These are phyloP conservation scores for Cotesia congregata DNA, from an alignment of 2,888 invertebrate species.

Conservation along the genomic window DNA sequence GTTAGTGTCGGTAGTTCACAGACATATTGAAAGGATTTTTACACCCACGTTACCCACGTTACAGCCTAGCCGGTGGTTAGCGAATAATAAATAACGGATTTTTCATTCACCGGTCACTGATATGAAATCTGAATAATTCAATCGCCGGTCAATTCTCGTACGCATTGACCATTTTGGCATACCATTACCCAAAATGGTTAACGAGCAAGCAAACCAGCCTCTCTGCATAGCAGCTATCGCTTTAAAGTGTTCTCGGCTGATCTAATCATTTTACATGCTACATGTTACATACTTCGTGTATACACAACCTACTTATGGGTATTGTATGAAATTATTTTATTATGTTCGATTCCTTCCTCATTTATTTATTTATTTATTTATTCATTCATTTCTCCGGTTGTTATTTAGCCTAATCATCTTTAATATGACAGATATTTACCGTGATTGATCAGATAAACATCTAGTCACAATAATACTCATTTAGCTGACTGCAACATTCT, in stretches of 20 bases:
- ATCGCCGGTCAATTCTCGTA: constrained; percentile 14
- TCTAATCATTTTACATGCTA: constrained; percentile 13
- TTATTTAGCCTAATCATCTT: neutral
- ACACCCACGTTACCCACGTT: constrained; percentile 20
- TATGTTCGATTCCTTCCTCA: neutral
- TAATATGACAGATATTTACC: neutral
- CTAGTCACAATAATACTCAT: neutral
- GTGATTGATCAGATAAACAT: neutral
- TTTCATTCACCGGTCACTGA: constrained; percentile 20
- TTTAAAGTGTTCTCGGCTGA: constrained; percentile 12
- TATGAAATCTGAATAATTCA: constrained; percentile 31
- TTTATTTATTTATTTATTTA: neutral
- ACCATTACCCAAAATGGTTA: constrained; percentile 23
- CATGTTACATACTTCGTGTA: neutral
- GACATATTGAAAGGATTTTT: neutral
- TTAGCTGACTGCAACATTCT: neutral
- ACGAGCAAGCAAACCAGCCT: constrained; percentile 10
- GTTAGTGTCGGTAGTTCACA: neutral
- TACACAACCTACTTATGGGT: constrained; percentile 2
- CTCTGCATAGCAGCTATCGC: constrained; percentile 20
- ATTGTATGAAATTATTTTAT: neutral
- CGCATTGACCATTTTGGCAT: constrained; percentile 14
- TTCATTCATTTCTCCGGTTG: neutral
- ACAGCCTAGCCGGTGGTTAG: constrained; percentile 18
- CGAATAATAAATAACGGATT: constrained; percentile 32